These are phyloP conservation scores for Podotricha telesiphe DNA, from an alignment of 2,888 invertebrate species.

Conservation along the genomic window DNA sequence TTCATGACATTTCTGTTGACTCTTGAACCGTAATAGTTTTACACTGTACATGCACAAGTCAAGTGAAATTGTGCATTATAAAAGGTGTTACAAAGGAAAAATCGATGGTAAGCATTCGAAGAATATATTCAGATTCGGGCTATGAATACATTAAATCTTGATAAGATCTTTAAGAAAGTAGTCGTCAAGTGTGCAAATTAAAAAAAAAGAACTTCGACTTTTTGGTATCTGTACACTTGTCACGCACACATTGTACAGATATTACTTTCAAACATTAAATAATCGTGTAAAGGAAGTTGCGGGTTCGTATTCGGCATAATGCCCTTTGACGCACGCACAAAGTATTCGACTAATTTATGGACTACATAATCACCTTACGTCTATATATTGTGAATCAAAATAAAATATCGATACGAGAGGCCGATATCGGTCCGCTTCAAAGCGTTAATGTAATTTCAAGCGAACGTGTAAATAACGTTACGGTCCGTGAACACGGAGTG, in stretches of 20 bases:
- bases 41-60: background rate
- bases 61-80: background rate
- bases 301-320: constrained; percentile 66
- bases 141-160: constrained; percentile 48
- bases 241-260: constrained; percentile 60
- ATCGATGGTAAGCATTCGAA: constrained; percentile 9
- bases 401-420: constrained; percentile 15
- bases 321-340: constrained; percentile 62
- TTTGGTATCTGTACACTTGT: constrained; percentile 56
- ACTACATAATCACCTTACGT: constrained; percentile 27
- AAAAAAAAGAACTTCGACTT: constrained; percentile 55
- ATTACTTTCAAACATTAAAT: constrained; percentile 55
- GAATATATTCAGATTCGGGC: constrained; percentile 16
- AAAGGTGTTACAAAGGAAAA: constrained; percentile 12
- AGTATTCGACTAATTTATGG: constrained; percentile 40
- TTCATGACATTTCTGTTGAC: constrained; percentile 19
- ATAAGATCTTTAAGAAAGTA: constrained; percentile 66
- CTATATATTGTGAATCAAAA: constrained; percentile 23
- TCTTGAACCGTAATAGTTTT: constrained; percentile 9
- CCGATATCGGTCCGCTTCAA: constrained; percentile 38
- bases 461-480: constrained; percentile 69
- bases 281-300: constrained; percentile 75
- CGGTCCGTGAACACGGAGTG: constrained; percentile 66
- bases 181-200: constrained; percentile 44
- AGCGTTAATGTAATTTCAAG: constrained; percentile 40